A percentile compares a stretch with the other conserved stretches of the same genome.
Conservation (phyloP, 2,113 vertebrate genomes). For the Sterrhoptilus dennistouni region DNA sequence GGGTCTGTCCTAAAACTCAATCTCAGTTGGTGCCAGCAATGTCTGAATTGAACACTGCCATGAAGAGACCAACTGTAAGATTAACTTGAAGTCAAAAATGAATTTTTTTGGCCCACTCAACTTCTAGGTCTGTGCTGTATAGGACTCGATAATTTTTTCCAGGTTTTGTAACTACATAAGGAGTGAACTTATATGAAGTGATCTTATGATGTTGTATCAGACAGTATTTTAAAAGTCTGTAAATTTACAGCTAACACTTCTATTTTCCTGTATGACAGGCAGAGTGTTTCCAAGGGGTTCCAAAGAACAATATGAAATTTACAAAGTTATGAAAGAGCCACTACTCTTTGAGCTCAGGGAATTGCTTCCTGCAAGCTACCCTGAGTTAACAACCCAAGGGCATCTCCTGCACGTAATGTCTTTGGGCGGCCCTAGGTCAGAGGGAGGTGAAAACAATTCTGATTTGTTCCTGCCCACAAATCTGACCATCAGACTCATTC, state of each 20-base stretch:
- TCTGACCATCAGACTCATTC: not conserved
- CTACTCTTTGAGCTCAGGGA: not conserved
- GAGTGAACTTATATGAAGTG: not conserved
- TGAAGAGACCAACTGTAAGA: not conserved
- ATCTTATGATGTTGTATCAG: not conserved
- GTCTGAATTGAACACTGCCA: not conserved
- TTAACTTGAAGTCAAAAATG: fast-evolving
- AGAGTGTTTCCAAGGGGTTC: not conserved
- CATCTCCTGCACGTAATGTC: not conserved
- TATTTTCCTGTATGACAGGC: not conserved
- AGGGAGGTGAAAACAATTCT: not conserved
- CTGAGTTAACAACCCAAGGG: not conserved
- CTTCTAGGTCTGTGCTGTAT: not conserved
- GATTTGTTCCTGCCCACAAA: not conserved
- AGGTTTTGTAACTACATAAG: not conserved
- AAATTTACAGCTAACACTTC: not conserved
- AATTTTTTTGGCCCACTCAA: fast-evolving
- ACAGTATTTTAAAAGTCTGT: not conserved
- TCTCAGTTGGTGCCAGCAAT: not conserved
- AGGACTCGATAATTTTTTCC: not conserved
- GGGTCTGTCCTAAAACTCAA: not conserved
- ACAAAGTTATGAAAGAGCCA: not conserved
- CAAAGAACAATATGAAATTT: not conserved
- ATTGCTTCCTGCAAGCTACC: not conserved
- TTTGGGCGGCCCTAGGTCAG: not conserved